Percentiles rank a stretch among this genome's conserved stretches.
phyloP scores from a whole-genome alignment of 2,888 invertebrate genomes.

The Megamerina dolium region DNA sequence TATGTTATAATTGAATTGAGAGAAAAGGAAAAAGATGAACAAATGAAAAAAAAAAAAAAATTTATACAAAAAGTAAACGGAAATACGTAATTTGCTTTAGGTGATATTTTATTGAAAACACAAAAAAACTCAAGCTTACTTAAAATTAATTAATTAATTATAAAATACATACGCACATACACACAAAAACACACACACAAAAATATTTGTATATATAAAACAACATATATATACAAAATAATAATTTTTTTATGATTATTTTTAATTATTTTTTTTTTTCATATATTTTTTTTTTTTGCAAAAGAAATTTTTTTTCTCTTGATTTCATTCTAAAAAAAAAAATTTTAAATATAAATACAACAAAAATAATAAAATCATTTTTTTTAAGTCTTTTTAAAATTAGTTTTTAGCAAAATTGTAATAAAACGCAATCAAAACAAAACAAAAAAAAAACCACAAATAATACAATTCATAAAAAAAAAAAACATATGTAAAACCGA shows the following conservation, averaged over 20 bases:
- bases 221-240: neutral
- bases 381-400: constrained; percentile 28
- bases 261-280: constrained; percentile 1
- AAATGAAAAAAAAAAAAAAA: constrained; percentile 20
- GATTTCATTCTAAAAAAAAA: constrained; percentile 12
- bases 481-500: constrained; percentile 11
- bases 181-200: neutral
- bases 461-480: constrained; percentile 16
- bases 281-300: constrained; percentile 17
- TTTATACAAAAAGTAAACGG: constrained; percentile 32
- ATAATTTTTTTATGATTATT: neutral
- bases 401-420: constrained; percentile 50
- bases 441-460: constrained; percentile 19
- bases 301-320: constrained; percentile 24
- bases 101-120: constrained; percentile 30
- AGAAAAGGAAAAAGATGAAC: constrained; percentile 5
- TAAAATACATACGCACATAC: no score
- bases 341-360: no score
- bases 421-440: constrained; percentile 40
- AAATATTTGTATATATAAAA: neutral
- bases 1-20: constrained; percentile 20
- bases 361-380: neutral
- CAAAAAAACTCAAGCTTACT: neutral
- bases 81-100: constrained; percentile 47
- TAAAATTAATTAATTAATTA: no score